Evolutionary conservation across 2,888 invertebrate species (phyloP).

Genomic region (Limulus polyphemus): DNA sequence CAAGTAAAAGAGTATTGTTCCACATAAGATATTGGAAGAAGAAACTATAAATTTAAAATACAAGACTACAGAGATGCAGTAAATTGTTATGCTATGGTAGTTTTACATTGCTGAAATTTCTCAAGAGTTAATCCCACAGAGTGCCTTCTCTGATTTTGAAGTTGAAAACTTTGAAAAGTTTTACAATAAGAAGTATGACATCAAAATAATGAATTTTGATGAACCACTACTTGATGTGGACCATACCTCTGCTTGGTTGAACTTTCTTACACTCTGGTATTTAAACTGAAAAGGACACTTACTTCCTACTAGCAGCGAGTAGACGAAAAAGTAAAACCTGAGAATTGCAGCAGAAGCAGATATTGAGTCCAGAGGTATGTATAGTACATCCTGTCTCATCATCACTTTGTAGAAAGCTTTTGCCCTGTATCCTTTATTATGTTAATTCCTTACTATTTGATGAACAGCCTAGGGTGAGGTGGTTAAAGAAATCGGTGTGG

Average conservation of each 20-base stretch:
- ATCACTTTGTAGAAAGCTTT: slow-evolving; percentile 81
- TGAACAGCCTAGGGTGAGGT: slow-evolving; percentile 79
- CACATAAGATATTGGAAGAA: slow-evolving; percentile 48
- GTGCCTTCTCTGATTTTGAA: slow-evolving; percentile 66
- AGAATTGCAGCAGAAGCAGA: slow-evolving; percentile 94
- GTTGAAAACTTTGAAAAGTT: slow-evolving; percentile 90
- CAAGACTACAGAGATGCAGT: slow-evolving; percentile 81
- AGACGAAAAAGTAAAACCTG: slow-evolving; percentile 84
- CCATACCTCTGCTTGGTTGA: slow-evolving; percentile 88
- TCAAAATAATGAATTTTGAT: slow-evolving; percentile 67
- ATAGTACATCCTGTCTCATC: slow-evolving; percentile 93
- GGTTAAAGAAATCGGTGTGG: slow-evolving; percentile 59
- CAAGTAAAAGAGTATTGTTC: slow-evolving; percentile 46
- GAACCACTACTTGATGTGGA: slow-evolving; percentile 95
- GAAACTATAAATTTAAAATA: slow-evolving; percentile 56
- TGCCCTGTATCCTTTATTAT: slow-evolving; percentile 89
- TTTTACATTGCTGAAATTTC: slow-evolving; percentile 97
- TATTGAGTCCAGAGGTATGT: slow-evolving; percentile 90
- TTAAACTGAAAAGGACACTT: slow-evolving; percentile 87
- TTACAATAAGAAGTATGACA: slow-evolving; percentile 78
- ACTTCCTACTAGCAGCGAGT: slow-evolving; percentile 80
- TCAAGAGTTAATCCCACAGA: slow-evolving; percentile 65
- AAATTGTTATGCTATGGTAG: slow-evolving; percentile 99
- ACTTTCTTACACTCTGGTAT: slow-evolving; percentile 84
- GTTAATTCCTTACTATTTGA: slow-evolving; percentile 85